phyloP scores from a whole-genome alignment of 2,113 vertebrate genomes.

The Rousettus leschenaultii region DNA sequence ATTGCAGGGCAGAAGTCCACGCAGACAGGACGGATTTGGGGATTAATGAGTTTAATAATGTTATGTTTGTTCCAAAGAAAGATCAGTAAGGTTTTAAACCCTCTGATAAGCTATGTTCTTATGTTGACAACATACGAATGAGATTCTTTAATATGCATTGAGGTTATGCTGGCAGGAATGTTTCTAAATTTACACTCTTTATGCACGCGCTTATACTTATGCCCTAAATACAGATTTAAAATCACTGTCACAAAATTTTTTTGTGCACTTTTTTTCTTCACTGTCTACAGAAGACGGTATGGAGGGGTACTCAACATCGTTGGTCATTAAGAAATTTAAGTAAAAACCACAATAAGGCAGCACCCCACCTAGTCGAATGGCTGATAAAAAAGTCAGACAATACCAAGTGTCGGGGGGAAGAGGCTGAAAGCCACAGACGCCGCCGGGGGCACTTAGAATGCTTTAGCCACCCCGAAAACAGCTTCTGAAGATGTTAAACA shows the following conservation, averaged over 20 bases:
- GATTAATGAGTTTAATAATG: slow-evolving; percentile 21
- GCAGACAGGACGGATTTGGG: not conserved
- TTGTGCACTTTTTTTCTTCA: not conserved
- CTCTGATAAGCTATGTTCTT: not conserved
- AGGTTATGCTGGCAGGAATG: not conserved
- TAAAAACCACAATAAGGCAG: not conserved
- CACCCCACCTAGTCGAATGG: too few relatives aligned
- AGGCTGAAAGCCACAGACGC: not conserved
- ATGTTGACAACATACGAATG: not conserved
- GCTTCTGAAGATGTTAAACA: not conserved
- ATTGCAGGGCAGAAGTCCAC: not conserved
- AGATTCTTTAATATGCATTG: not conserved
- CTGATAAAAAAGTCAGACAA: not conserved
- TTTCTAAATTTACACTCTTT: not conserved
- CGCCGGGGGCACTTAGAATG: too few relatives aligned
- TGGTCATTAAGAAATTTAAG: not conserved
- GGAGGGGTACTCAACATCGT: not conserved
- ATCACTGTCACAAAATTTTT: not conserved
- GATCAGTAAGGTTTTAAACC: not conserved
- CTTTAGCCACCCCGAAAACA: not conserved
- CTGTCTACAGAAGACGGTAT: not conserved
- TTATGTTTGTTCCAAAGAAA: not conserved
- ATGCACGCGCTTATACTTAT: not conserved
- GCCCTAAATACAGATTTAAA: not conserved
- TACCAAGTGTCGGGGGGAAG: not conserved